Base-by-base conservation (phyloP, 2,113 vertebrate species). In the Eclectus roratus region DNA sequence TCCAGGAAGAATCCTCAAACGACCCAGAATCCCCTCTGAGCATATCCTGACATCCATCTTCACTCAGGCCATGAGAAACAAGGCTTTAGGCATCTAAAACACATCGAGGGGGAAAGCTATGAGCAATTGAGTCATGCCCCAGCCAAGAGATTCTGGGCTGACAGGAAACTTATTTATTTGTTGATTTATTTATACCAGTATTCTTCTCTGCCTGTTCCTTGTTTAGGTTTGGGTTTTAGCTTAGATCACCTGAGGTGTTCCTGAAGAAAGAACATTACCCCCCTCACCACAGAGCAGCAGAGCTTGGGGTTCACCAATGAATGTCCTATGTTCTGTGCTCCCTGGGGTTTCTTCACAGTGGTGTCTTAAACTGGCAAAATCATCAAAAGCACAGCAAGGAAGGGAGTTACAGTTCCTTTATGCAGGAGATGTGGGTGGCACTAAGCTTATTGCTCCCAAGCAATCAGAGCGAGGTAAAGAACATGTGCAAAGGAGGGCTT, bases 151-250 rank as follows among this genome's bases (percentile, higher is more conserved):
- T 73, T 84, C 63, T 86, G 81, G 65, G 64, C 56, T 91, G 66
- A 60, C 70, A 95, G 73, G 64, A 89, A 66, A 56, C 64, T 68
- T 95, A 85, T 94, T 95, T 96, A 88, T 97, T 96, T 96, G 77
- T 87, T 96, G 88, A 60, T 92, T 90, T 96, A 96, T 97, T 97
- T 97, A 94, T 96, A 94, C 81, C 47, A 74, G 70, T 80, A 70
- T 93, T 80, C 84, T 96, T 78, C 81, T 89, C 70, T 93, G 77
- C 87, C 84, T 94, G 60, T 60, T 89, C 63, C 82, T 91, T 92
- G 79, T 87, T 88, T 87, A 46, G 71, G 65, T 94, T 88, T 91
- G 61, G 3, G 46, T 89, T 91, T 94, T 89, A 95, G 73, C 85
- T 87, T 85, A 49, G 79, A 65, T 95, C 63, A 87, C 46, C 60